Evolutionary conservation across 53 echinoderm and acorn worm genomes (phyloP).

Genomic region (Crossaster papposus): DNA sequence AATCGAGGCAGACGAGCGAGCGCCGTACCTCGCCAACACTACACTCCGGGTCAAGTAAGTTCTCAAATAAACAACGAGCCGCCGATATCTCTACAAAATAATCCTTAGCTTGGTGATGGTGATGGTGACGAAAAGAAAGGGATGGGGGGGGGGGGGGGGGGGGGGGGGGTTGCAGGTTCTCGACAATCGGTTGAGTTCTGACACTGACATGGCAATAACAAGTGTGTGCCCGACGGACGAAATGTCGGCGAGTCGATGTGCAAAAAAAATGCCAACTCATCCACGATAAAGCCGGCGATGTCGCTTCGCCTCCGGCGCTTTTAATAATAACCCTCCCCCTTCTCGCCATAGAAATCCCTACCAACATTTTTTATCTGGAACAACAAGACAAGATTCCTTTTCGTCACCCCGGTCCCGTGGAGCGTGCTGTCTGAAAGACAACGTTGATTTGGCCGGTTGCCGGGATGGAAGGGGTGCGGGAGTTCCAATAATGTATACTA

Average conservation of each 20-base stretch:
- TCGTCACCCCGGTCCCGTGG: background rate
- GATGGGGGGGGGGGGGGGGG: too few species aligned
- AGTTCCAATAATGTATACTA: background rate
- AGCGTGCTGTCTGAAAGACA: constrained; percentile 8
- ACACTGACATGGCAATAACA: constrained; percentile 55
- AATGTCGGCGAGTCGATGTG: constrained; percentile 13
- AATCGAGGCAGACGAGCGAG: constrained; percentile 5
- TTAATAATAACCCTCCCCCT: background rate
- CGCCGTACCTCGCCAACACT: background rate
- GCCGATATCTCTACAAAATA: constrained; percentile 16
- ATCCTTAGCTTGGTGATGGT: background rate
- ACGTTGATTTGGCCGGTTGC: background rate
- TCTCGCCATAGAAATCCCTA: background rate
- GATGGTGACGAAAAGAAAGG: too few species aligned
- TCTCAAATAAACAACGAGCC: constrained; percentile 48
- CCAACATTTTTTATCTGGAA: constrained; percentile 2
- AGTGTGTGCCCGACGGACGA: constrained; percentile 24
- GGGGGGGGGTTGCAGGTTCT: background rate
- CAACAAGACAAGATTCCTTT: constrained; percentile 2
- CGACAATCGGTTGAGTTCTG: constrained; percentile 27
- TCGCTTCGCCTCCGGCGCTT: background rate
- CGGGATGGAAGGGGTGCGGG: background rate
- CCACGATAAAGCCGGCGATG: background rate
- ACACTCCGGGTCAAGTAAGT: background rate
- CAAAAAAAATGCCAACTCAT: background rate